These are phyloP conservation scores for Phanerotoma sp. DNA, from an alignment of 2,888 invertebrate species.

Conservation along the genomic window DNA sequence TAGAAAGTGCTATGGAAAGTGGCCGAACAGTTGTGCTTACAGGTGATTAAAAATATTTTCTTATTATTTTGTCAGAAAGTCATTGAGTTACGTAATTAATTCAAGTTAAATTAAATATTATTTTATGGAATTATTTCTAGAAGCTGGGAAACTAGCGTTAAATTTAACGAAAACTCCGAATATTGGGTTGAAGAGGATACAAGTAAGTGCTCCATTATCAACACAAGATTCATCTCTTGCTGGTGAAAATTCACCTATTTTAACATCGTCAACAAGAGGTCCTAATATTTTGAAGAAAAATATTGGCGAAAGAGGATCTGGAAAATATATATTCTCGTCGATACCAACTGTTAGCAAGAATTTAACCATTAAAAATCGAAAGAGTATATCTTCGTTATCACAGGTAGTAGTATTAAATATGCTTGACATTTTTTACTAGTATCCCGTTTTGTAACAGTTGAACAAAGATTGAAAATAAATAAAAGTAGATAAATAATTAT, in stretches of 20 bases:
- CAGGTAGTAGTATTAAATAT: conserved; percentile 35
- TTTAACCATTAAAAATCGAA: conserved; percentile 42
- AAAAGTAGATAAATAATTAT: too few relatives aligned
- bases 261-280: conserved; percentile 49
- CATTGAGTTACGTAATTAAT: not conserved
- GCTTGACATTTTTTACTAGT: not conserved
- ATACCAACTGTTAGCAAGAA: conserved; percentile 34
- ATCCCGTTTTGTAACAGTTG: too few relatives aligned
- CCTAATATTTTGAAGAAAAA: conserved; percentile 53
- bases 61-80: not conserved
- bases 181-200: conserved; percentile 51
- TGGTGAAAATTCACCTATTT: conserved; percentile 60
- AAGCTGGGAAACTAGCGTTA: conserved; percentile 75
- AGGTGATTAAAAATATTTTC: conserved; percentile 54
- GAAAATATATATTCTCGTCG: conserved; percentile 49
- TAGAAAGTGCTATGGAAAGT: conserved; percentile 79
- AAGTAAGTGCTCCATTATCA: conserved; percentile 49
- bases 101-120: not conserved
- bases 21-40: conserved; percentile 84
- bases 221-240: conserved; percentile 60
- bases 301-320: conserved; percentile 42
- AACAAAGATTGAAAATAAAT: too few relatives aligned
- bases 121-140: conserved; percentile 52
- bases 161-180: conserved; percentile 60
- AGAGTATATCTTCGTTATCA: conserved; percentile 39